These are phyloP conservation scores for Drosophila percnosoma DNA, from an alignment of 2,888 invertebrate genomes.

Conservation along the genomic window DNA sequence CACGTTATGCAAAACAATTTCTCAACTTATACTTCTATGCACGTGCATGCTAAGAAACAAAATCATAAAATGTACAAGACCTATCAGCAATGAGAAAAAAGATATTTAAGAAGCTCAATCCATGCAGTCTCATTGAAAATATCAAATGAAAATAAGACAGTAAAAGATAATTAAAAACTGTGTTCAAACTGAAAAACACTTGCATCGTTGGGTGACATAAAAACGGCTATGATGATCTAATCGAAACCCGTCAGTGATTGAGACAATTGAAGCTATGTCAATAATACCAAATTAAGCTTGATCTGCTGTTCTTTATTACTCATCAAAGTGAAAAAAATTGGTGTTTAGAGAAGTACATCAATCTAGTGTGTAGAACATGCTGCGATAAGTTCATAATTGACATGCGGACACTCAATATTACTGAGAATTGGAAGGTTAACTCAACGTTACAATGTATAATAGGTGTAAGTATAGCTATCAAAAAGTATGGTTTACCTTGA, in stretches of 20 bases:
- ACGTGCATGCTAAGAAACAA: constrained; percentile 26
- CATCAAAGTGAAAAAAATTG: constrained; percentile 4
- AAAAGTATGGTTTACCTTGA: constrained; percentile 69
- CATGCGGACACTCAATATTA: constrained; percentile 12
- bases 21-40: constrained; percentile 2
- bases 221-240: background rate
- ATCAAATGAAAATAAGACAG: constrained; percentile 5
- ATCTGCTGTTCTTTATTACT: background rate
- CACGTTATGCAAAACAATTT: constrained; percentile 9
- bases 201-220: constrained; percentile 1
- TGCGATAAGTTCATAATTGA: background rate
- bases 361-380: constrained; percentile 23
- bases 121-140: constrained; percentile 25
- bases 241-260: background rate
- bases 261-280: constrained; percentile 18
- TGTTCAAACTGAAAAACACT: constrained; percentile 5
- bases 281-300: constrained; percentile 9
- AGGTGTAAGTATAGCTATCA: constrained; percentile 6
- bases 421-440: background rate
- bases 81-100: background rate
- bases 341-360: constrained; percentile 1
- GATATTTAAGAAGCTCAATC: too few relatives aligned
- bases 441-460: constrained; percentile 3
- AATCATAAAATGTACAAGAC: background rate
- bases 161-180: background rate